Conservation (phyloP, 2,113 vertebrate genomes). For the Ardeotis arabs region DNA sequence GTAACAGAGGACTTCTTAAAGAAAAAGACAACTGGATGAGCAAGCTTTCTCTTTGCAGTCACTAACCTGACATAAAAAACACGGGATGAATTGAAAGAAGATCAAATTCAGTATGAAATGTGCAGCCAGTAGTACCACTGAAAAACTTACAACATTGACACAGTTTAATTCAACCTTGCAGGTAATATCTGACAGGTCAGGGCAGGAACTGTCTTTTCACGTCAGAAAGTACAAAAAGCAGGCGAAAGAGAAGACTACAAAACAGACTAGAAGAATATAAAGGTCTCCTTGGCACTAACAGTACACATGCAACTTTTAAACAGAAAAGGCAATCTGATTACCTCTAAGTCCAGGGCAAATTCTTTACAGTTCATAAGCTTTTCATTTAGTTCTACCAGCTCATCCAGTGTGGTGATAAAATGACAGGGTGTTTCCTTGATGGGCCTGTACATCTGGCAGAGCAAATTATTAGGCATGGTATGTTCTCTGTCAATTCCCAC, state of each 20-base stretch:
- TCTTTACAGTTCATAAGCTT: constrained; percentile 85
- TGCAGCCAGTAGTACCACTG: not conserved
- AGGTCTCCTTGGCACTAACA: not conserved
- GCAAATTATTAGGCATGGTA: not conserved
- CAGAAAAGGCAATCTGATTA: constrained; percentile 45
- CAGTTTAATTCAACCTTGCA: not conserved
- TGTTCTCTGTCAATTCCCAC: not conserved
- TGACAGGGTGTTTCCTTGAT: constrained; percentile 82
- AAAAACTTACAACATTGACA: not conserved
- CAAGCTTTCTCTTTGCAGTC: not conserved
- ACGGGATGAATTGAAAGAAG: not conserved
- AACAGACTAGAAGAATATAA: not conserved
- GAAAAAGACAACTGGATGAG: not conserved
- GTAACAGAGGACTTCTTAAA: not conserved
- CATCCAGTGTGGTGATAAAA: constrained; percentile 85
- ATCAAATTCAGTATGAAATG: not conserved
- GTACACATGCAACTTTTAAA: not conserved
- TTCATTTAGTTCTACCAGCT: constrained; percentile 89
- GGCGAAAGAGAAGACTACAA: not conserved
- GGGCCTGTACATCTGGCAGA: constrained; percentile 82
- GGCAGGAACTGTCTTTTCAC: not conserved
- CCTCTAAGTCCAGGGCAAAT: constrained; percentile 96
- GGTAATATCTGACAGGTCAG: not conserved
- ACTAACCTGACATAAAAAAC: not conserved
- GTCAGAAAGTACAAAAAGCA: not conserved